Conservation (phyloP, 30 jellyfish, hydroid and myxozoan species). For the Hydra vulgaris region DNA sequence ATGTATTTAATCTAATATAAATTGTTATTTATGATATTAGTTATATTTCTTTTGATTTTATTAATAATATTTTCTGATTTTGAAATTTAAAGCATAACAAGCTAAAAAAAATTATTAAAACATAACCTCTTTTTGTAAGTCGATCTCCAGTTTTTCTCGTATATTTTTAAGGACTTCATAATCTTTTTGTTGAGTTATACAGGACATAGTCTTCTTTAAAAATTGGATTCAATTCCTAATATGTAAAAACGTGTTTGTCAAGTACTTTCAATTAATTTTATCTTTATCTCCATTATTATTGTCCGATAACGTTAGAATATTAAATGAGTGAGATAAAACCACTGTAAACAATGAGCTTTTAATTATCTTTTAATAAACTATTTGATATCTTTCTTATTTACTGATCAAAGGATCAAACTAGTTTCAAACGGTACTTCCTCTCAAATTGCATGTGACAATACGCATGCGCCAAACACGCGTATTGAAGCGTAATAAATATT, state of each 20-base stretch:
- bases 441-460: not conserved
- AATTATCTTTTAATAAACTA: too few relatives aligned
- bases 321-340: not conserved
- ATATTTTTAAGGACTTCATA: conserved; percentile 20
- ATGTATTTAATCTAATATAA: too few relatives aligned
- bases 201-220: not conserved
- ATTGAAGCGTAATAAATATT: conserved; percentile 20
- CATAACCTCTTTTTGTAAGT: conserved; percentile 26
- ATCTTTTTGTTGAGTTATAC: conserved; percentile 10
- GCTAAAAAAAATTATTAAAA: not conserved
- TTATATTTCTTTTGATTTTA: too few relatives aligned
- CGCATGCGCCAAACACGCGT: conserved; percentile 36
- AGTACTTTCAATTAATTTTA: not conserved
- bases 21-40: too few relatives aligned
- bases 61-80: too few relatives aligned
- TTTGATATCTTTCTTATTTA: not conserved
- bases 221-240: too few relatives aligned
- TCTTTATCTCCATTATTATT: not conserved
- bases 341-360: not conserved
- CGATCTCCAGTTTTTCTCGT: conserved; percentile 10
- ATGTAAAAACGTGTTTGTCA: too few relatives aligned
- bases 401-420: not conserved
- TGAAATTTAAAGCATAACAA: not conserved
- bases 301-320: not conserved
- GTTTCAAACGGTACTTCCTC: not conserved